Base-by-base conservation (phyloP, 2,888 invertebrate species). In the Colostygia pectinataria region DNA sequence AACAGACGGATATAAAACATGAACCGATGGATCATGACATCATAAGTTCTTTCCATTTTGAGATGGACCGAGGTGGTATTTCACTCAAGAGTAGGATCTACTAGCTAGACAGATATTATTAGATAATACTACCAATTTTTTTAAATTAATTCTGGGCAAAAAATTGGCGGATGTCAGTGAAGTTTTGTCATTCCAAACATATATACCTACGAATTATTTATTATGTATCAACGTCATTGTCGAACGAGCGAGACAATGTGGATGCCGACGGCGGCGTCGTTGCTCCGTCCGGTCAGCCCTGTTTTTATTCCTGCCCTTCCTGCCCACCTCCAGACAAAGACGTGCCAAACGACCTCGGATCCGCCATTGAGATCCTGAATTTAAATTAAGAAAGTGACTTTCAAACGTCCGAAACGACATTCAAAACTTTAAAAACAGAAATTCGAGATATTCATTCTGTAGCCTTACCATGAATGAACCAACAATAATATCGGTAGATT, bases 361-460 rank as follows among this genome's bases (percentile, higher is more conserved):
- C 55, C 51, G 53, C 46, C 39, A 32, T 34, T 38, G 33, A 20
- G 42, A 51, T 50, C 34, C 37, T 15, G 47, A 53, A 53, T 60
- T 39, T 56, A 53, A 57, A 56, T 54, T 53, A 57, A 57, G 56
- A 61, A 60, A 61, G 57, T 55, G 55, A 56, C 60, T 54, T 60
- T 57, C 38, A 61, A 56, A 51, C 43, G 53, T 33, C 52, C 53
- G 46, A 39, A 54, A 54, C 23, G 38, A 48, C 52, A 47, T 52
- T 48, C 39, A 36, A 25, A 49, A 44, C 31, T 49, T 39, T 23
- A 50, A 52, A 41, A 43, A 48, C 48, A n/a, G n/a, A n/a, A n/a
- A 39, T 38, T 32, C 25, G 32, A 29, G 9, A 25, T 12, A 28
- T 41, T 32, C 10, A 42, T 14, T 38, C 14, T 8, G 15, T 10